Evolutionary conservation across 2,113 vertebrate genomes (phyloP).

Genomic region (Plectropomus leopardus): DNA sequence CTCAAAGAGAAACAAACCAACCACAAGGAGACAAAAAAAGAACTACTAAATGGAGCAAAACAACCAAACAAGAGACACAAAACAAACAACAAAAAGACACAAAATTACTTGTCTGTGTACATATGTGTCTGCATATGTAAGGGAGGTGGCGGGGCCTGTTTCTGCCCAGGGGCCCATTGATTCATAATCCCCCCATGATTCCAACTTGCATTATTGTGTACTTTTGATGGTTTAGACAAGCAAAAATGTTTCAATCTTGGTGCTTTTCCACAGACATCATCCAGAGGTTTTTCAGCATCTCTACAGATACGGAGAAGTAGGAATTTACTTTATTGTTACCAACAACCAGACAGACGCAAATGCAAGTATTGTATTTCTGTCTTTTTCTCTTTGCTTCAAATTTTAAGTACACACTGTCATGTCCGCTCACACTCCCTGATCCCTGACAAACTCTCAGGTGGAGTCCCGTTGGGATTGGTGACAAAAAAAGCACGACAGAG

Average conservation of each 20-base stretch:
- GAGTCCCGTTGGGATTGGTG: background rate
- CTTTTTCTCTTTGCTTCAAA: slow-evolving; percentile 1
- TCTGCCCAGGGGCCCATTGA: too few species aligned
- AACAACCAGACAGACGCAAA: slow-evolving; percentile 1
- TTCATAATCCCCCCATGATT: too few species aligned
- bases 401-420: slow-evolving; percentile 1
- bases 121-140: too few species aligned
- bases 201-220: background rate
- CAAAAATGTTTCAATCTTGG: background rate
- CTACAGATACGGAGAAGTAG: background rate
- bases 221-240: background rate
- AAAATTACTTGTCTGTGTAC: too few species aligned
- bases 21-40: too few species aligned
- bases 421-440: background rate
- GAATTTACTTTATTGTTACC: background rate
- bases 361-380: background rate
- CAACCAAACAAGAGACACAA: too few species aligned
- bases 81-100: too few species aligned
- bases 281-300: background rate
- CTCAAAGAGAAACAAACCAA: too few species aligned
- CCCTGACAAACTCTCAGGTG: slow-evolving; percentile 22
- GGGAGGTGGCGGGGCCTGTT: too few species aligned
- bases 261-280: background rate
- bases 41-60: too few species aligned
- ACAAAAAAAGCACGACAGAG: slow-evolving; percentile 8